Evolutionary conservation across 2,888 invertebrate genomes (phyloP).

Genomic region (Drosophila parthenogenetica): DNA sequence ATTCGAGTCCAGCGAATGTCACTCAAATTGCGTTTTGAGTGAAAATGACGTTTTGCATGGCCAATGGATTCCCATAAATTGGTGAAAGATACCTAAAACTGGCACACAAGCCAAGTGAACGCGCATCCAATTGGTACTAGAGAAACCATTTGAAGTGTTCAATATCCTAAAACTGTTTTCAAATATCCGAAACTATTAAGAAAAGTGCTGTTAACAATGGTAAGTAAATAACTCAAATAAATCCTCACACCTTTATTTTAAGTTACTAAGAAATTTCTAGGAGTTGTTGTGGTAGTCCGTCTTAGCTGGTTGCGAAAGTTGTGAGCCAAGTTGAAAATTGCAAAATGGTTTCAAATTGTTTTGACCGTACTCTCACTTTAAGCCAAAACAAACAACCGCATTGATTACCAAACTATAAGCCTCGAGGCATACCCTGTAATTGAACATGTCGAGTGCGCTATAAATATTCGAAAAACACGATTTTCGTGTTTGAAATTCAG

Average conservation of each 20-base stretch:
- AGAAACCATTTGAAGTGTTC: slow-evolving; percentile 34
- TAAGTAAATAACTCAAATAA: slow-evolving; percentile 34
- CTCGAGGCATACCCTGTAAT: slow-evolving; percentile 4
- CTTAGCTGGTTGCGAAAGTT: slow-evolving; percentile 74
- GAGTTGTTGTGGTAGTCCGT: slow-evolving; percentile 15
- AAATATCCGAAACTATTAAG: slow-evolving; percentile 2
- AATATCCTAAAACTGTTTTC: slow-evolving; percentile 15
- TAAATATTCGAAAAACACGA: slow-evolving; percentile 13
- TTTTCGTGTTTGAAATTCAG: slow-evolving; percentile 5
- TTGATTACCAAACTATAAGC: slow-evolving; percentile 35
- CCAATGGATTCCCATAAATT: slow-evolving; percentile 77
- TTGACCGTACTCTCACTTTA: slow-evolving; percentile 31
- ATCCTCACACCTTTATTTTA: slow-evolving; percentile 6
- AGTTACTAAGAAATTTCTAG: slow-evolving; percentile 17
- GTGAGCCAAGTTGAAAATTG: slow-evolving; percentile 53
- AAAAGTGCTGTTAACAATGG: slow-evolving; percentile 46
- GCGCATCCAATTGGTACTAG: slow-evolving; percentile 63
- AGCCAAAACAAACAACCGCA: slow-evolving; percentile 10
- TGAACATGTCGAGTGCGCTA: too few relatives aligned
- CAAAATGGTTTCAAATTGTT: slow-evolving; percentile 55
- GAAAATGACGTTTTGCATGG: slow-evolving; percentile 74
- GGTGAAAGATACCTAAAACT: slow-evolving; percentile 77
- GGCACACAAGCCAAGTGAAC: slow-evolving; percentile 67
- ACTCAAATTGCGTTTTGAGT: slow-evolving; percentile 82
- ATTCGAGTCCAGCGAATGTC: slow-evolving; percentile 50